Conservation (phyloP, 2,888 invertebrate genomes). For the Operophtera brumata region DNA sequence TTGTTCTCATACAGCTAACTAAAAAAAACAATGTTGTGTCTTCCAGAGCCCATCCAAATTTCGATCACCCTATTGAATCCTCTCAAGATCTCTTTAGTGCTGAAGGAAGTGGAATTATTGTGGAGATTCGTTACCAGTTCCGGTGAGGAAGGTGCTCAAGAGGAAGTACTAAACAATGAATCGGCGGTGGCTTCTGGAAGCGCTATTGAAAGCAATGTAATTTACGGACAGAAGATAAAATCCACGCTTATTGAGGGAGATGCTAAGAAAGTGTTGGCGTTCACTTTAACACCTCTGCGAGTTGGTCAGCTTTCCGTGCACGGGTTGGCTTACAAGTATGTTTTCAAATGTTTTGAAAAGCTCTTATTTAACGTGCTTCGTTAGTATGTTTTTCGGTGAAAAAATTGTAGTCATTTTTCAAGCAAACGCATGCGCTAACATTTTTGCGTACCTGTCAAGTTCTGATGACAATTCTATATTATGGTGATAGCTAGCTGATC, state of each 20-base stretch:
- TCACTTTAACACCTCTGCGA: conserved; percentile 86
- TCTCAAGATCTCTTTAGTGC: conserved; percentile 84
- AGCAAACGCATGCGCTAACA: no score
- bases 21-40: not conserved
- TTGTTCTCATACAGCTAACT: no score
- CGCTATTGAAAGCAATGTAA: conserved; percentile 58
- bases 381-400: no score
- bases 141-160: conserved; percentile 43
- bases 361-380: no score
- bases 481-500: no score
- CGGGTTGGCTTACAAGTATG: conserved; percentile 86
- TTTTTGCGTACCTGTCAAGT: no score
- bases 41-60: conserved; percentile 89
- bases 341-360: not conserved
- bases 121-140: conserved; percentile 82
- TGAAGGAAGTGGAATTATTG: conserved; percentile 85
- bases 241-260: conserved; percentile 80
- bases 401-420: no score
- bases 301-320: conserved; percentile 87
- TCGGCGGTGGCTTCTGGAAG: conserved; percentile 55
- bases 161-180: conserved; percentile 54
- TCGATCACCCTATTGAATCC: conserved; percentile 89
- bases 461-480: no score
- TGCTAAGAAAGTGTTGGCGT: conserved; percentile 82
- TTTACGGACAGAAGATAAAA: conserved; percentile 81